Base-by-base conservation (phyloP, 2,797 vertebrate genomes). In the Myiotriccus ornatus region DNA sequence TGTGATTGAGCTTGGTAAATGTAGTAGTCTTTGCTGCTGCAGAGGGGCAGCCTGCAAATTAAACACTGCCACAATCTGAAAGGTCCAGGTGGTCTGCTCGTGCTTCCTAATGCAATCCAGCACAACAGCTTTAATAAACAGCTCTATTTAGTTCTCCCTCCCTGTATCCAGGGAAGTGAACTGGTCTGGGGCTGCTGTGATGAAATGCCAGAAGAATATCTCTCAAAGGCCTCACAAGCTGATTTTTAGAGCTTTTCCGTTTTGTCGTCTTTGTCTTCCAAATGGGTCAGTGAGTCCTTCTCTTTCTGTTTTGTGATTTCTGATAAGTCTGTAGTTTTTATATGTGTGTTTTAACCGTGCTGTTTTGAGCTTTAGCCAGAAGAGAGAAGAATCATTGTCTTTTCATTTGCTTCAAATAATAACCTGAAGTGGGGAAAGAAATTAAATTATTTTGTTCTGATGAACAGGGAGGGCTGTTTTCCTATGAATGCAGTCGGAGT, bases 181-280 rank as follows among this genome's bases (percentile, higher is more conserved):
- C 97, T 98, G 97, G 97, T 98, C 97, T 98, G 97, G 97, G 97
- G 97, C 97, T 98, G 98, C 97, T 98, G 98, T 97, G 98, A 98
- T 98, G 98, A 98, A 98, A 98, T 98, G 97, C 97, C 98, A 98
- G 97, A 98, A 98, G 98, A 97, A 98, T 98, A 77, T 98, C 97
- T 98, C 97, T 98, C 97, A 97, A 97, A 98, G 98, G 98, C 98
- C 98, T 98, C 97, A 95, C 97, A 78, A 98, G 98, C 98, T 98
- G 98, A 96, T 98, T 97, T 97, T 98, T 97, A 98, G 98, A 98
- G 98, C 98, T 97, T 98, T 97, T 97, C 97, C 85, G 78, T 97
- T 97, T 97, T 97, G 97, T 97, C 97, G 98, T 98, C 98, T 98
- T 98, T 98, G 98, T 98, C 98, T 98, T 98, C 98, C 97, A 98